Conservation (phyloP, 1,140 invertebrate species). For the Xylocopa sonorina region DNA sequence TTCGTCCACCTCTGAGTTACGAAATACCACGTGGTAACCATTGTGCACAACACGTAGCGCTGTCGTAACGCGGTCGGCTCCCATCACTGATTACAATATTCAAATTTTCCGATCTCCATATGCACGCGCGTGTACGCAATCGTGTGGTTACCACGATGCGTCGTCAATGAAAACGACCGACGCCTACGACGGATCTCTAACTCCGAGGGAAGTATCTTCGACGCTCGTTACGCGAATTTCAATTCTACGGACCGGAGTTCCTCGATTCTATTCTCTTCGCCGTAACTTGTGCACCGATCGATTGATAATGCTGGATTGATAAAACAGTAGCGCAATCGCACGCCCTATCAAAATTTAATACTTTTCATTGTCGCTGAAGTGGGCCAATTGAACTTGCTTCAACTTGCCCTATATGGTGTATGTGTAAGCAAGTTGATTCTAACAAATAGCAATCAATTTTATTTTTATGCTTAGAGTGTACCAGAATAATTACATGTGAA, state of each 20-base stretch:
- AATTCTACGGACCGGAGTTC: neutral
- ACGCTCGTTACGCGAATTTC: neutral
- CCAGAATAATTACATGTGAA: too few relatives aligned
- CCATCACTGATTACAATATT: constrained; percentile 63
- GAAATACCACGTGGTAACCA: neutral
- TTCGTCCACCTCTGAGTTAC: neutral
- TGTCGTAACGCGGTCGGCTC: constrained; percentile 31
- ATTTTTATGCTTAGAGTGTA: too few relatives aligned
- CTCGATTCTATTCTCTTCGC: neutral
- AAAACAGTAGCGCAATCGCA: neutral
- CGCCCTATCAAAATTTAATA: constrained; percentile 3
- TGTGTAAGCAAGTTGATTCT: too few relatives aligned
- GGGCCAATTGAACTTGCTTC: neutral
- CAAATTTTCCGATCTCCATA: constrained; percentile 66
- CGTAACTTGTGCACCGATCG: neutral
- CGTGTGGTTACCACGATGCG: neutral
- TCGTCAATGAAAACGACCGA: constrained; percentile 8
- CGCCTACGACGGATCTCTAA: constrained; percentile 18
- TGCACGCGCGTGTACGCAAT: constrained; percentile 31
- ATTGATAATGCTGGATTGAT: neutral
- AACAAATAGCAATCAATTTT: too few relatives aligned
- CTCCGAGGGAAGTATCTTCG: neutral
- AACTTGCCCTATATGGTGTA: neutral
- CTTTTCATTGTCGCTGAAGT: neutral
- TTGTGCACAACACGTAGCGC: constrained; percentile 36